phyloP scores from a whole-genome alignment of 64 coral and sea anemone species.

The Porites lutea region DNA sequence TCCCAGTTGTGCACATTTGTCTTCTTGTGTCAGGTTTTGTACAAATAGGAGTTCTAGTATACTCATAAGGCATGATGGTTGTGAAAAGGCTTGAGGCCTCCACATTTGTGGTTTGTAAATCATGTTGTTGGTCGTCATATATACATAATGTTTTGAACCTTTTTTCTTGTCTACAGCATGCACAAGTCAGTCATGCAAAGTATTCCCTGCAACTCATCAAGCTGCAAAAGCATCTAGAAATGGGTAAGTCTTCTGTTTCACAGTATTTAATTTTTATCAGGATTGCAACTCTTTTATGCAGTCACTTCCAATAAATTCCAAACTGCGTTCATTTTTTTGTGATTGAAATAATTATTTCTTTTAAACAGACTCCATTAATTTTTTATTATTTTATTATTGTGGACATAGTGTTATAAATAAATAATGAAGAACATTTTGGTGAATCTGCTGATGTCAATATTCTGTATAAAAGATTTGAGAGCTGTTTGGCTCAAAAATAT shows the following conservation, averaged over 20 bases:
- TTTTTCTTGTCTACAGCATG: background rate
- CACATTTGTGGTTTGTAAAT: too few species aligned
- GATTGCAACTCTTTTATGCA: too few species aligned
- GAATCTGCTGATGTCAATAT: background rate
- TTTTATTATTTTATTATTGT: too few species aligned
- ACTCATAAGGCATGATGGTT: background rate
- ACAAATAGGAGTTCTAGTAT: background rate
- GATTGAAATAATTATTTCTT: too few species aligned
- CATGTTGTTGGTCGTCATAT: background rate
- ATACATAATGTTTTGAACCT: background rate
- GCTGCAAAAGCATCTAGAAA: background rate
- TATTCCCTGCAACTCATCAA: background rate
- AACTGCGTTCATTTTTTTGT: too few species aligned
- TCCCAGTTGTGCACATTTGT: too few species aligned
- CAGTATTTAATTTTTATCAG: background rate
- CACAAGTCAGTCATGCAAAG: background rate
- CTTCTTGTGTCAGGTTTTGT: background rate
- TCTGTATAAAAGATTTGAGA: too few species aligned
- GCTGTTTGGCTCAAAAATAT: too few species aligned
- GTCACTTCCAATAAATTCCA: too few species aligned
- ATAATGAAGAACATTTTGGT: background rate
- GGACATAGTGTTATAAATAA: background rate
- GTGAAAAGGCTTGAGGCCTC: too few species aligned
- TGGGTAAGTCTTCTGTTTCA: background rate
- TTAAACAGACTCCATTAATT: too few species aligned